Base-by-base conservation (phyloP, 2,888 invertebrate species). In the Thysanoteuthis rhombus region DNA sequence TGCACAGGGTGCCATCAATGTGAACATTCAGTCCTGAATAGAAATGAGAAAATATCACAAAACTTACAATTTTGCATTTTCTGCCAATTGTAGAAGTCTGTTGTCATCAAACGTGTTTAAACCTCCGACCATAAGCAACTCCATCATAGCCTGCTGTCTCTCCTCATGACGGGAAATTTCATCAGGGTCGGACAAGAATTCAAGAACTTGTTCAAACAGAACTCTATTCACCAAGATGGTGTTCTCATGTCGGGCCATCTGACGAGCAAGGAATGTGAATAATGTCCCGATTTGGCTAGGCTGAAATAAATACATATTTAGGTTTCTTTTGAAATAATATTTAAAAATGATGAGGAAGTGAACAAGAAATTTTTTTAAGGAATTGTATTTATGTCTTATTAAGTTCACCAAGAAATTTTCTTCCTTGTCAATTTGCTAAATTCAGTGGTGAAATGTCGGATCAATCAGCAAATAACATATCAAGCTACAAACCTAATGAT, bases 131-230 rank as follows among this genome's bases (percentile, higher is more conserved):
- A 94, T 98, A 28, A 98, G 97, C 52, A 98, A 97, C 96, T 98
- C 98, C 93, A 98, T 97, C 97, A 98, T 97, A 3, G 98, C 98
- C 96, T 98, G 98, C 96, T 98, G 98, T 89, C 98, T 97, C 96
- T 98, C 98, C 94, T 98, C 98, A 94, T 97, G 97, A 40, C 97
- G 96, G 90, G 96, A 96, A 90, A 97, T 97, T 94, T 97, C 97
- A 75, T 96, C 97, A 0, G 97, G 96, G 94, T 97, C 96, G 25
- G 97, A 97, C 93, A 97, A 96, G 94, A 97, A 97, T 96, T 97
- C 97, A 10, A 97, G 96, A 94, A 98, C 97, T 96, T 98, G 98
- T 94, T 98, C 98, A 95, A 98, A 97, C 0, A 98, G 97, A 92
- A 97, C 97, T 42, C 97, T 97, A 95, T 97, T 97, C 39, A 97